Conservation (phyloP, 2,797 vertebrate species). For the Parauchenoglanis ngamensis region DNA sequence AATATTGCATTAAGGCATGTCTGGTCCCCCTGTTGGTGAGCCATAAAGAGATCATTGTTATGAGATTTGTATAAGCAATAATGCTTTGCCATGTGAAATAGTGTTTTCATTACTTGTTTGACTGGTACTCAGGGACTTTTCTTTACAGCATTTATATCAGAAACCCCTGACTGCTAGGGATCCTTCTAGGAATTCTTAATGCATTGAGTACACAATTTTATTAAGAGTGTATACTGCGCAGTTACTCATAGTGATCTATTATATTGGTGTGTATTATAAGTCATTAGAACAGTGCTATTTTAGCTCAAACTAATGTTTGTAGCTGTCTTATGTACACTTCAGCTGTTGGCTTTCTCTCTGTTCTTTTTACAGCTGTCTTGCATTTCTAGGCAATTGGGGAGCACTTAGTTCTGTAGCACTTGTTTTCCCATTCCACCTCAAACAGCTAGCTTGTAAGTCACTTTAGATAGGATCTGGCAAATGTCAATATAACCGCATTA, state of each 20-base stretch:
- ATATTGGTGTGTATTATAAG: neutral
- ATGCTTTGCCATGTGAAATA: constrained; percentile 12
- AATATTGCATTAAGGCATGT: constrained; percentile 31
- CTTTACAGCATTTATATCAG: constrained; percentile 14
- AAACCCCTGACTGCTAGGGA: neutral
- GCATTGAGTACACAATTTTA: neutral
- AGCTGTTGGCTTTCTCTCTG: neutral
- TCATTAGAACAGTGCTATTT: neutral
- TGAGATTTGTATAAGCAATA: constrained; percentile 48
- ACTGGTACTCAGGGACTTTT: constrained; percentile 31
- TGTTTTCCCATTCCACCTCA: neutral
- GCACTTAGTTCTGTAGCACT: neutral
- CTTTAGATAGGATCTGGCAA: neutral
- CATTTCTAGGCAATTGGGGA: neutral
- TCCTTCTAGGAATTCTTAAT: neutral
- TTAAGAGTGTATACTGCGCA: neutral
- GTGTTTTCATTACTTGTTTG: constrained; percentile 38
- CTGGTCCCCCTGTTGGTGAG: constrained; percentile 32
- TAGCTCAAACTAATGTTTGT: neutral
- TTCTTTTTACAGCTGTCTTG: neutral
- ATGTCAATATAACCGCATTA: neutral
- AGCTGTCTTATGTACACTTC: neutral
- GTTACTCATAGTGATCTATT: neutral
- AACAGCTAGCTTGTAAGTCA: neutral
- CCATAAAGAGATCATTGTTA: constrained; percentile 36